Conservation (phyloP, 2,113 vertebrate genomes). For the Bujurquina vittata region DNA sequence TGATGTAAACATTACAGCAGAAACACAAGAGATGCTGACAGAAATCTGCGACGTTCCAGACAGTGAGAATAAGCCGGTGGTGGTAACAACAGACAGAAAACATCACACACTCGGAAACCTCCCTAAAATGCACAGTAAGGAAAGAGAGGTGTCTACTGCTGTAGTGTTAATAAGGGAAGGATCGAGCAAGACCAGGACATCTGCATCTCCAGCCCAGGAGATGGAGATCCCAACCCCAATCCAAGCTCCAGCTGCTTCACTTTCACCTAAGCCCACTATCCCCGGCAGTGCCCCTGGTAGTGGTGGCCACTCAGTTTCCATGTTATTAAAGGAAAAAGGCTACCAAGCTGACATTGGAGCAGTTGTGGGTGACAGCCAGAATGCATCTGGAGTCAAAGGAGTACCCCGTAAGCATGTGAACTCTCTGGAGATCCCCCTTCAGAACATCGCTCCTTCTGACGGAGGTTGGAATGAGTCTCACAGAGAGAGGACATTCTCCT, state of each 20-base stretch:
- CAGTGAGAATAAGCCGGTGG: conserved; percentile 20
- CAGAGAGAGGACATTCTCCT: conserved; percentile 59
- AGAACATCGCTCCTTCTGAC: conserved; percentile 52
- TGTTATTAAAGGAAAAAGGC: conserved; percentile 83
- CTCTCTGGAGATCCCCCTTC: conserved; percentile 79
- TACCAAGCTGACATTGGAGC: conserved; percentile 84
- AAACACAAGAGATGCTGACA: conserved; percentile 20
- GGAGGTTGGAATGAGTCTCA: conserved; percentile 35
- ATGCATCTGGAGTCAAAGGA: conserved; percentile 34
- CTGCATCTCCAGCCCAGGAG: conserved; percentile 44
- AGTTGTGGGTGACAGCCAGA: conserved; percentile 69
- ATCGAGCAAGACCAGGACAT: conserved; percentile 47
- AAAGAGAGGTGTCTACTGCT: conserved; percentile 79
- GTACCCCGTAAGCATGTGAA: conserved; percentile 78
- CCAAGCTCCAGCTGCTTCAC: conserved; percentile 34
- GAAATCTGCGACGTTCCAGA: conserved; percentile 39
- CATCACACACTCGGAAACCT: conserved; percentile 63
- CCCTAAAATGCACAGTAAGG: conserved; percentile 75
- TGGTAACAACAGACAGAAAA: conserved; percentile 44
- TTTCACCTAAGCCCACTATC: conserved; percentile 37
- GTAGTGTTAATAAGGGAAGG: conserved; percentile 75
- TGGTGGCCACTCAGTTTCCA: conserved; percentile 79
- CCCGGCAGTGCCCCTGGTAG: conserved; percentile 6
- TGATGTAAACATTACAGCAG: conserved; percentile 13
- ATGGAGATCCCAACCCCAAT: conserved; percentile 8